phyloP scores from a whole-genome alignment of 1,140 invertebrate genomes.

The Arctopsyche grandis region DNA sequence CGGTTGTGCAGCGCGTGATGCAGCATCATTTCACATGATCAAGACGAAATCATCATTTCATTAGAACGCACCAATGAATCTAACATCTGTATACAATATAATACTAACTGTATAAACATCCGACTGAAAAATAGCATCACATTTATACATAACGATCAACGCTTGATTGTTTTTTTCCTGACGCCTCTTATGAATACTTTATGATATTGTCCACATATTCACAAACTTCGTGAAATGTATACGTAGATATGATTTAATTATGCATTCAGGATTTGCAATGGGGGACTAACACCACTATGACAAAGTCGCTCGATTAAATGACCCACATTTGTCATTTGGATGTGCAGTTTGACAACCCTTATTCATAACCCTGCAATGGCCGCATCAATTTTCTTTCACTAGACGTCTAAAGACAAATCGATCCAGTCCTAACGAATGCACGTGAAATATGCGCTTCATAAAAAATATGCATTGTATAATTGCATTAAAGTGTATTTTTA shows the following conservation, averaged over 20 bases:
- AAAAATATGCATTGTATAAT: slow-evolving; percentile 1
- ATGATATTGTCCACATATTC: no score
- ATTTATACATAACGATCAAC: no score
- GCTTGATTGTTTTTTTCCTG: no score
- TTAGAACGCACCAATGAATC: neutral
- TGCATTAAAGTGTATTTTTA: neutral
- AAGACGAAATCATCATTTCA: slow-evolving; percentile 30
- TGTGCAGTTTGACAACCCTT: slow-evolving; percentile 46
- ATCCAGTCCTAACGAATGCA: neutral
- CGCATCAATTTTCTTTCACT: slow-evolving; percentile 41
- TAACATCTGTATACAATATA: neutral
- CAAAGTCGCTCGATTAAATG: slow-evolving; percentile 47
- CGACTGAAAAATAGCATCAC: no score
- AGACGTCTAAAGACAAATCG: slow-evolving; percentile 28
- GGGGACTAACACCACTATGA: neutral
- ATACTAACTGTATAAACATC: no score
- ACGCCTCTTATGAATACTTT: neutral
- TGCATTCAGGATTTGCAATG: neutral
- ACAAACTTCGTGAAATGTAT: neutral
- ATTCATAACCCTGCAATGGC: slow-evolving; percentile 48
- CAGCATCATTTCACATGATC: slow-evolving; percentile 41
- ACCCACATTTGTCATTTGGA: slow-evolving; percentile 51
- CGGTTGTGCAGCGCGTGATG: slow-evolving; percentile 38
- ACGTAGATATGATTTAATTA: slow-evolving; percentile 21
- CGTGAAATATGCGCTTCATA: neutral